Conservation (phyloP, 2,797 vertebrate genomes). For the Hypotaenidia okinawae region DNA sequence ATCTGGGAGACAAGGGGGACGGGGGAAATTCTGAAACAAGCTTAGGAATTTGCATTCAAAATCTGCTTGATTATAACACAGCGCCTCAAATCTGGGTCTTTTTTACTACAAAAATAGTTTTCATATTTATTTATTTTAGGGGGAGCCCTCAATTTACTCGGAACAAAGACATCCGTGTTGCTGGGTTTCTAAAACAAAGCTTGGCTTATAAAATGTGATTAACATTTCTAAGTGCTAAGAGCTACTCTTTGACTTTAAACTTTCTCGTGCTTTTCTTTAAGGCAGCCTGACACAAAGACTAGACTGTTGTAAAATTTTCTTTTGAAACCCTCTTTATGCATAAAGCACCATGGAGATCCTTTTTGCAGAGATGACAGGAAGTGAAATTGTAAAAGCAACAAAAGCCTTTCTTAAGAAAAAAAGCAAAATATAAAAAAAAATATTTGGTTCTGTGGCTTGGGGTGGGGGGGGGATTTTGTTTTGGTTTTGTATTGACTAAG, state of each 20-base stretch:
- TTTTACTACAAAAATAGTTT: background rate
- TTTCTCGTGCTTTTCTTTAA: background rate
- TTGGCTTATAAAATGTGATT: background rate
- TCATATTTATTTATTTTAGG: background rate
- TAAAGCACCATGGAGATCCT: background rate
- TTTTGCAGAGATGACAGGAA: background rate
- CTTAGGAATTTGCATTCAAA: background rate
- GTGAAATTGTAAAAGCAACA: background rate
- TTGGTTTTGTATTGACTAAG: background rate
- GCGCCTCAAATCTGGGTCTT: background rate
- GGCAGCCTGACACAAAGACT: background rate
- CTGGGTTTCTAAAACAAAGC: background rate
- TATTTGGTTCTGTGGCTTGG: background rate
- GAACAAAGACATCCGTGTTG: constrained; percentile 8
- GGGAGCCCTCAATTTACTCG: background rate
- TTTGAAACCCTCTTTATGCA: background rate
- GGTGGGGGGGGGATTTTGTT: background rate
- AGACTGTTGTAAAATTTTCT: background rate
- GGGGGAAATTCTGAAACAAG: background rate
- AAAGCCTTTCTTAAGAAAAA: background rate
- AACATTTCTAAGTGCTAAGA: background rate
- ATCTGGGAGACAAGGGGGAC: background rate
- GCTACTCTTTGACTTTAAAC: background rate
- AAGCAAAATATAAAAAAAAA: background rate
- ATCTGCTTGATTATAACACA: background rate